phyloP scores from a whole-genome alignment of 2,888 invertebrate species.

The Eremobia ochroleuca region DNA sequence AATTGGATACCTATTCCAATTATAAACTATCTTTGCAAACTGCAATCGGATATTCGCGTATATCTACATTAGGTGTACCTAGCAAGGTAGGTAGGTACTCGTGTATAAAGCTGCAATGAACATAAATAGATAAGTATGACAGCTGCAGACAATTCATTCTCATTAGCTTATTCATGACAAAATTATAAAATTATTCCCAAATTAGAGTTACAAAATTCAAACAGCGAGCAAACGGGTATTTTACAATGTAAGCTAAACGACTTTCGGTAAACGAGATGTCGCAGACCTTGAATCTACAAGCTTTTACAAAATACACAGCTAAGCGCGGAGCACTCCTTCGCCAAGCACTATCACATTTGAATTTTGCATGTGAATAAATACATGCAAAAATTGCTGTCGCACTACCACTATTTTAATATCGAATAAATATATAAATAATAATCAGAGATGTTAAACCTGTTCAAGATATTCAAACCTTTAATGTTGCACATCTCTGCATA shows the following conservation, averaged over 20 bases:
- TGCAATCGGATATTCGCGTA: conserved; percentile 25
- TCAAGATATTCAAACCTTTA: no score
- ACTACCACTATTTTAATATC: conserved; percentile 17
- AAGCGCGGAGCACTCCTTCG: conserved; percentile 72
- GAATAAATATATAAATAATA: conserved; percentile 25
- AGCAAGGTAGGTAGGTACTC: conserved; percentile 12
- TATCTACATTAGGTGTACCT: conserved; percentile 8
- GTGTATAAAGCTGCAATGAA: conserved; percentile 51
- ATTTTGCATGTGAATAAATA: conserved; percentile 66
- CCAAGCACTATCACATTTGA: conserved; percentile 77
- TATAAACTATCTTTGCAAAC: conserved; percentile 33
- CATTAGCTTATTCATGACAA: conserved; percentile 71
- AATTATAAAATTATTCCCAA: conserved; percentile 74
- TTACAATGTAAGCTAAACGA: conserved; percentile 84
- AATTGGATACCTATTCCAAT: conserved; percentile 27
- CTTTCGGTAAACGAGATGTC: conserved; percentile 86
- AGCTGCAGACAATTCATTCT: conserved; percentile 64
- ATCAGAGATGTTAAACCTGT: conserved; percentile 19
- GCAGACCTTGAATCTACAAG: conserved; percentile 85
- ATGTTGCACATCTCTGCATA: conserved; percentile 44
- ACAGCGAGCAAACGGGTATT: conserved; percentile 76
- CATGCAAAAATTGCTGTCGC: conserved; percentile 30
- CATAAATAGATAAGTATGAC: conserved; percentile 57
- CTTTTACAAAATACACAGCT: conserved; percentile 80
- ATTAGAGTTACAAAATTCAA: conserved; percentile 74